phyloP scores from a whole-genome alignment of 2,888 invertebrate species.

The Drosophila demipolita region DNA sequence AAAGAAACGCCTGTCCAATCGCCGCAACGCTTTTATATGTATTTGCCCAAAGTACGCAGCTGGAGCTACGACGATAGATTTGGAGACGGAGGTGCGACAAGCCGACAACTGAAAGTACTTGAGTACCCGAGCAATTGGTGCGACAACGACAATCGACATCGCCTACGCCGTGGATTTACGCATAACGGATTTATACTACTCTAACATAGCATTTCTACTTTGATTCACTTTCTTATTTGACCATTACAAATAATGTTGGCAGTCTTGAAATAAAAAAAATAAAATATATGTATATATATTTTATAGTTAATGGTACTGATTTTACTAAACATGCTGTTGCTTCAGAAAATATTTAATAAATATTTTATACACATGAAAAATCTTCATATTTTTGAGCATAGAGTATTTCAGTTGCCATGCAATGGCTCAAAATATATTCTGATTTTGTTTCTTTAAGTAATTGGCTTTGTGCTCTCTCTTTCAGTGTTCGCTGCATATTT shows the following conservation, averaged over 20 bases:
- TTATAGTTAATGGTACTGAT: too few species aligned
- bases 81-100: constrained; percentile 25
- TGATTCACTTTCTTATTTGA: background rate
- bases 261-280: too few species aligned
- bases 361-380: background rate
- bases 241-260: background rate
- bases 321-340: too few species aligned
- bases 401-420: constrained; percentile 18
- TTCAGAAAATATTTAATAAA: too few species aligned
- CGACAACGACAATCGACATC: constrained; percentile 36
- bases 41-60: constrained; percentile 25
- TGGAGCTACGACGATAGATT: background rate
- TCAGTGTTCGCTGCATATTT: constrained; percentile 41
- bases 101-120: constrained; percentile 59
- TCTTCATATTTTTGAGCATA: background rate
- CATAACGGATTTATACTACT: constrained; percentile 60
- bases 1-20: constrained; percentile 62
- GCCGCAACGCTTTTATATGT: constrained; percentile 60
- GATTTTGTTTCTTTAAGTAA: constrained; percentile 28
- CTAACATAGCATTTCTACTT: background rate
- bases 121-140: constrained; percentile 32
- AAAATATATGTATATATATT: too few species aligned
- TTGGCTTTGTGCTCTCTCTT: constrained; percentile 52
- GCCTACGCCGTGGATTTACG: constrained; percentile 60
- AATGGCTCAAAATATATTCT: background rate